Evolutionary conservation across 1,140 invertebrate species (phyloP).

Genomic region (Brachionus paranguensis): DNA sequence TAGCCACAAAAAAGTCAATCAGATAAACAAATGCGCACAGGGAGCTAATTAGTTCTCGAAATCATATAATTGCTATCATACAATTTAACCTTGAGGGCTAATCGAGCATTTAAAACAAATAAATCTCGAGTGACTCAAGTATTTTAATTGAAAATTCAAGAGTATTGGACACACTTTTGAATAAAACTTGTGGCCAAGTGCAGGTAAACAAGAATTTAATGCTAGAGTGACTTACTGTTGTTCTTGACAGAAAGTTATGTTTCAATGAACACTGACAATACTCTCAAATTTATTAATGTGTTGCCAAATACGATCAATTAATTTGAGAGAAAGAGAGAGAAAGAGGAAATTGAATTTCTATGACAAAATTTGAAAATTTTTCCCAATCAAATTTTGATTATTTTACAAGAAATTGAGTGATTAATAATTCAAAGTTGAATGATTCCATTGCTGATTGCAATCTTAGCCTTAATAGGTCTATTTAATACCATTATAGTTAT

Average conservation of each 20-base stretch:
- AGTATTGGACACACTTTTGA: not conserved
- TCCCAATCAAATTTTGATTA: not conserved
- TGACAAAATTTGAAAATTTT: not conserved
- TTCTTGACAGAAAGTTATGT: not conserved
- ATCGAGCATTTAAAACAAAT: not conserved
- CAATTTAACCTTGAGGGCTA: not conserved
- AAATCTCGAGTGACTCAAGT: not conserved
- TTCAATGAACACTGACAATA: not conserved
- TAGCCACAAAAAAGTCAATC: not conserved
- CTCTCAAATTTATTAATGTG: not conserved
- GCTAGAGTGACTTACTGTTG: not conserved
- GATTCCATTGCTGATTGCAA: constrained; percentile 5
- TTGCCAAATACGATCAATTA: not conserved
- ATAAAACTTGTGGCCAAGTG: not conserved
- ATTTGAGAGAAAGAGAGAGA: not conserved
- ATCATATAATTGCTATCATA: constrained; percentile 1
- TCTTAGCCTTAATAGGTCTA: not conserved
- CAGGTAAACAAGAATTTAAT: not conserved
- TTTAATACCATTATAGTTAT: not conserved
- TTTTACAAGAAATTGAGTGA: not conserved
- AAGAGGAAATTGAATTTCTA: not conserved
- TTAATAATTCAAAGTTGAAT: not conserved
- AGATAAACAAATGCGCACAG: not conserved
- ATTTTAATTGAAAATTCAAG: not conserved
- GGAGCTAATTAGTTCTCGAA: not conserved